Conservation (phyloP, 1,140 invertebrate genomes). For the Trinorchestia longiramus region DNA sequence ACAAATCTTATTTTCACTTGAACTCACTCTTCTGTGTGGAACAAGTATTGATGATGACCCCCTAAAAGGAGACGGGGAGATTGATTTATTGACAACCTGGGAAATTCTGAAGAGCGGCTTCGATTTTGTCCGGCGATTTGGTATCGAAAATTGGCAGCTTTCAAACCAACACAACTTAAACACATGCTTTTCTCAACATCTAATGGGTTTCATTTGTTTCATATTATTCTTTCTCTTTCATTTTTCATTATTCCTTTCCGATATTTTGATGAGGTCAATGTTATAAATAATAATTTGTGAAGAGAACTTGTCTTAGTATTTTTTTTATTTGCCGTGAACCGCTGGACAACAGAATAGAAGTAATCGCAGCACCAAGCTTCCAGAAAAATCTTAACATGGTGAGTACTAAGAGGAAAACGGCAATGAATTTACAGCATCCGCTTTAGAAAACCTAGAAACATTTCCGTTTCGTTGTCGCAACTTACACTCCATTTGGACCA, state of each 20-base stretch:
- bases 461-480: neutral
- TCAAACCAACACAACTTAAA: neutral
- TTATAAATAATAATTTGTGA: neutral
- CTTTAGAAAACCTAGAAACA: neutral
- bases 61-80: neutral
- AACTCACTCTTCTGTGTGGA: neutral
- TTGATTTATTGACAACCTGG: slow-evolving; percentile 8
- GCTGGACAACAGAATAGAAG: neutral
- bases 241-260: neutral
- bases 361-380: neutral
- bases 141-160: neutral
- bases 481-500: neutral
- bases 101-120: neutral
- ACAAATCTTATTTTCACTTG: neutral
- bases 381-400: neutral
- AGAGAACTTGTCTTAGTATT: neutral
- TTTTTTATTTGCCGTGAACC: neutral
- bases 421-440: neutral
- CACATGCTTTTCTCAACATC: neutral
- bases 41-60: neutral
- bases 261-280: neutral
- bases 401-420: neutral
- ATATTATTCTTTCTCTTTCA: neutral
- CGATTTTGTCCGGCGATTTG: neutral
- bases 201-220: neutral